These are phyloP conservation scores for Rhogogaster chlorosoma DNA, from an alignment of 2,888 invertebrate genomes.

Conservation along the genomic window DNA sequence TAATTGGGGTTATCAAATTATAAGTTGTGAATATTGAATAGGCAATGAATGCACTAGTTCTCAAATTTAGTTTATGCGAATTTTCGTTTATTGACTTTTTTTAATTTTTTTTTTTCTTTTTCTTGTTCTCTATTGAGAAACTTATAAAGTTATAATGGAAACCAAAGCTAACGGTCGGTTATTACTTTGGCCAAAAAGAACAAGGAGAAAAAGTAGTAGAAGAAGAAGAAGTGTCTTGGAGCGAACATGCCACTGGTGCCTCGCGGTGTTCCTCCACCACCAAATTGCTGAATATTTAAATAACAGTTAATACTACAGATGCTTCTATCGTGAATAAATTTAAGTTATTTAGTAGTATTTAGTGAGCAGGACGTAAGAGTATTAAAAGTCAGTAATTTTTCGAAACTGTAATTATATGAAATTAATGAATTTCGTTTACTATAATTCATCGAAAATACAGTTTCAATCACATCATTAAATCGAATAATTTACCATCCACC, in stretches of 20 bases:
- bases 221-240: slow-evolving; percentile 70
- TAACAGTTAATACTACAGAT: slow-evolving; percentile 50
- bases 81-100: background rate
- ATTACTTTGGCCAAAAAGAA: slow-evolving; percentile 36
- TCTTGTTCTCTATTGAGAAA: slow-evolving; percentile 22
- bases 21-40: slow-evolving; percentile 13
- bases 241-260: slow-evolving; percentile 73
- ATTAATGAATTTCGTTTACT: slow-evolving; percentile 28
- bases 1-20: background rate
- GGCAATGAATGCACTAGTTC: slow-evolving; percentile 13
- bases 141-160: background rate
- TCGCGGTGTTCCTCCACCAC: slow-evolving; percentile 61
- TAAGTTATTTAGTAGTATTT: slow-evolving; percentile 41
- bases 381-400: slow-evolving; percentile 49
- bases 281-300: slow-evolving; percentile 37
- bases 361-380: slow-evolving; percentile 35
- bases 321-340: slow-evolving; percentile 48
- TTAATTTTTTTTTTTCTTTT: background rate
- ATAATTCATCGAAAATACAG: slow-evolving; percentile 33
- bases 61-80: slow-evolving; percentile 11
- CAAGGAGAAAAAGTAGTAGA: background rate
- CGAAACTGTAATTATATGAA: slow-evolving; percentile 35
- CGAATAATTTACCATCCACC: background rate
- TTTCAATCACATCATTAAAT: slow-evolving; percentile 1
- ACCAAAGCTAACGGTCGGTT: slow-evolving; percentile 56